A percentile compares a stretch with the other conserved stretches of the same genome.
Conservation (phyloP, 2,113 vertebrate genomes). For the Hippocampus comes region DNA sequence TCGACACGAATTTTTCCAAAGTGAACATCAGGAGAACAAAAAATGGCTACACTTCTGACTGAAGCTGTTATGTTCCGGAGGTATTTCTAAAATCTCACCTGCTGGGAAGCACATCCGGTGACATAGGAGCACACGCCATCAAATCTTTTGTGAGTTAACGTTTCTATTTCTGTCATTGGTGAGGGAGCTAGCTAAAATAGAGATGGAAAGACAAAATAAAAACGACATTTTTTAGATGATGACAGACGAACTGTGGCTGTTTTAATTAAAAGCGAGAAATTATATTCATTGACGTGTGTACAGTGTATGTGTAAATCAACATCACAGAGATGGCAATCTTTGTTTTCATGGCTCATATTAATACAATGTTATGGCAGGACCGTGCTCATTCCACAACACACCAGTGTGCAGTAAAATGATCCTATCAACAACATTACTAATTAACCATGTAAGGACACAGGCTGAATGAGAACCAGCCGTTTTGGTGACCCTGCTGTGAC, state of each 20-base stretch:
- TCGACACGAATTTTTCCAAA: conserved; percentile 22
- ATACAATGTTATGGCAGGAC: conserved; percentile 24
- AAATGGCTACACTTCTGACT: conserved; percentile 34
- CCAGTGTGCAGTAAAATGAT: conserved; percentile 39
- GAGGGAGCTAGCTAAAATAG: background rate
- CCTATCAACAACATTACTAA: conserved; percentile 50
- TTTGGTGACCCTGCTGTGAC: conserved; percentile 41
- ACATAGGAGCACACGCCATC: conserved; percentile 39
- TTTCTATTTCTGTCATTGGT: conserved; percentile 29
- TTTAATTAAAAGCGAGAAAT: background rate
- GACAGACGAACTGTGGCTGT: conserved; percentile 30
- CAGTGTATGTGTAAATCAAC: background rate
- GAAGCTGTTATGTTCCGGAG: conserved; percentile 36
- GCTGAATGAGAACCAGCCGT: conserved; percentile 54
- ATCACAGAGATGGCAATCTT: background rate
- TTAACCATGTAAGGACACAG: conserved; percentile 45
- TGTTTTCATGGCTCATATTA: conserved; percentile 16
- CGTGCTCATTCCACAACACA: conserved; percentile 25
- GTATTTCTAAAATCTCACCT: conserved; percentile 47
- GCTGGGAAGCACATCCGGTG: conserved; percentile 48
- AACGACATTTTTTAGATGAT: conserved; percentile 11
- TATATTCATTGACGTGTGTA: background rate
- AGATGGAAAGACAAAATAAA: conserved; percentile 11
- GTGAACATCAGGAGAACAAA: conserved; percentile 32
- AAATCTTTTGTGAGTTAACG: conserved; percentile 51